Evolutionary conservation across 1,140 invertebrate genomes (phyloP).

Genomic region (Ceratitis capitata): DNA sequence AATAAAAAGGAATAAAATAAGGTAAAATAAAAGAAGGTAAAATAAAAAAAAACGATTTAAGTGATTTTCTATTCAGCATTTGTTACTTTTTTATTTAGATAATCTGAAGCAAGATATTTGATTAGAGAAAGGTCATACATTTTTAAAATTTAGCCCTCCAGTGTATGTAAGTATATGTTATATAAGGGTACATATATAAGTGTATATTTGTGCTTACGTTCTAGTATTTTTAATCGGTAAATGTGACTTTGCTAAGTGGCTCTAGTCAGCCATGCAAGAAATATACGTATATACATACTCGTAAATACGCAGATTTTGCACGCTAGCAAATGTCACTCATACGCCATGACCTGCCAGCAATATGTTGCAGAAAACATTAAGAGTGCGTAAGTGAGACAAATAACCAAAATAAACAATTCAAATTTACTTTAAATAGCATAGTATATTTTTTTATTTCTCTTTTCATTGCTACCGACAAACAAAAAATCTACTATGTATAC

Average conservation of each 20-base stretch:
- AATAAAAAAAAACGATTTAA: too few species aligned
- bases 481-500: too few species aligned
- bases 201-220: neutral
- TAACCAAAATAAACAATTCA: neutral
- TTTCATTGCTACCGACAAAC: too few species aligned
- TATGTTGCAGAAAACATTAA: neutral
- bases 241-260: neutral
- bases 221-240: neutral
- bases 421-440: neutral
- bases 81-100: too few species aligned
- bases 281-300: neutral
- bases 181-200: too few species aligned
- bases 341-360: neutral
- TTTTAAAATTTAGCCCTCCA: too few species aligned
- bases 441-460: neutral
- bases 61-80: too few species aligned
- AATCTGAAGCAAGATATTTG: too few species aligned
- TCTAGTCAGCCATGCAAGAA: conserved; percentile 3
- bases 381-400: neutral
- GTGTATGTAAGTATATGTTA: neutral
- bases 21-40: too few species aligned
- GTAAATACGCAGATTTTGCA: neutral
- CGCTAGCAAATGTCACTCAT: neutral
- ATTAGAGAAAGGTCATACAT: too few species aligned
- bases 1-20: too few species aligned